Conservation (phyloP, 2,888 invertebrate species). For the Aporophyla nigra region DNA sequence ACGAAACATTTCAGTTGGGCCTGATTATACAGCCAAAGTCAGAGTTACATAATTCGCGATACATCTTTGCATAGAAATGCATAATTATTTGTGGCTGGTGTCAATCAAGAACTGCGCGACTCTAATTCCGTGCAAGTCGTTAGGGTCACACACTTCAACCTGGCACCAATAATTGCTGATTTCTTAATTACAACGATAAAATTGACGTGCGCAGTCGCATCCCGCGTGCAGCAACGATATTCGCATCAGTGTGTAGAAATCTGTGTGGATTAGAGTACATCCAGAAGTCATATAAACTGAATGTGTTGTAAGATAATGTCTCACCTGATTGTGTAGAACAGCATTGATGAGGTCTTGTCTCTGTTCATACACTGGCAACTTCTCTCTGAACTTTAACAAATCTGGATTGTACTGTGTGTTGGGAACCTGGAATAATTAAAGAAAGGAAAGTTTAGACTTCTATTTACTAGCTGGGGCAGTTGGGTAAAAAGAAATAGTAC, state of each 20-base stretch:
- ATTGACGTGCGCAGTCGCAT: neutral
- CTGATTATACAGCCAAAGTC: no score
- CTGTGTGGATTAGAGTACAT: neutral
- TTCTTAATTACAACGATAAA: neutral
- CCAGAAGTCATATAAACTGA: neutral
- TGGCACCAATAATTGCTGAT: neutral
- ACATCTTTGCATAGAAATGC: no score
- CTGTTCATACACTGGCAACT: constrained; percentile 93
- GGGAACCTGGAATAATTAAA: constrained; percentile 78
- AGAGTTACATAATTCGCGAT: no score
- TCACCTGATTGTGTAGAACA: constrained; percentile 92
- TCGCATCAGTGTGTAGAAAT: neutral
- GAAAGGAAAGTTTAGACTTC: neutral
- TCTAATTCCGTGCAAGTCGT: no score
- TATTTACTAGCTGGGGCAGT: neutral
- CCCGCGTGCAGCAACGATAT: neutral
- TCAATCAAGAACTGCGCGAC: no score
- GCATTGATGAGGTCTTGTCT: constrained; percentile 92
- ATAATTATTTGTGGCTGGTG: no score
- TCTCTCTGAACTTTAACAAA: constrained; percentile 91
- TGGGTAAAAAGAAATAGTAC: neutral
- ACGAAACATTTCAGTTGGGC: no score
- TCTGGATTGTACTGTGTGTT: constrained; percentile 90
- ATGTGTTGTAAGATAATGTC: neutral
- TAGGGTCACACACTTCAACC: no score